Evolutionary conservation across 2,797 vertebrate genomes (phyloP).

Genomic region (Poecilia velifera): DNA sequence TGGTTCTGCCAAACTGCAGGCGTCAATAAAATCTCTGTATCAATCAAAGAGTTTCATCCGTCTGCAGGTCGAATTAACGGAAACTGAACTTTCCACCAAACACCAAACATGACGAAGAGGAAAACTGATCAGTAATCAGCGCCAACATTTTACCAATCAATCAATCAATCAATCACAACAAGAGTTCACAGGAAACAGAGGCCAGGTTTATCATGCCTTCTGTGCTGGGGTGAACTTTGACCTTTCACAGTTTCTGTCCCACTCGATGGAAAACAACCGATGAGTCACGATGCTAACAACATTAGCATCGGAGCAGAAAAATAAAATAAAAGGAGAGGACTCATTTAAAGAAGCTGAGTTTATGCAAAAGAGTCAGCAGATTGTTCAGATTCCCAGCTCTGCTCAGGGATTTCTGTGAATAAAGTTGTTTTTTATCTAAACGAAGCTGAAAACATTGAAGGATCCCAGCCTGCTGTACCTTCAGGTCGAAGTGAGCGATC

Average conservation of each 20-base stretch:
- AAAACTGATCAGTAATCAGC: constrained; percentile 37
- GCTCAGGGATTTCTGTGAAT: background rate
- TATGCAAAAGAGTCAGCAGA: background rate
- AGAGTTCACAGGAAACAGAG: background rate
- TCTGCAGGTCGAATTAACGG: background rate
- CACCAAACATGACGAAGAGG: constrained; percentile 6
- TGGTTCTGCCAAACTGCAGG: background rate
- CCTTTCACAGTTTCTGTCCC: constrained; percentile 6
- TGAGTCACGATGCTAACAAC: constrained; percentile 7
- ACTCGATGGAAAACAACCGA: background rate
- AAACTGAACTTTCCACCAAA: background rate
- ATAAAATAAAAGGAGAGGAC: background rate
- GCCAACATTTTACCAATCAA: constrained; percentile 5
- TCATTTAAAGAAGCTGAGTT: background rate
- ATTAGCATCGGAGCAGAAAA: background rate
- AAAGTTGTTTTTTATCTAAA: background rate
- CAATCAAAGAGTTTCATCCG: constrained; percentile 37
- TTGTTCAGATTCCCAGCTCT: background rate
- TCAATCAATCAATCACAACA: background rate
- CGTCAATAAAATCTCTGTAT: constrained; percentile 34
- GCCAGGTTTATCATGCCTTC: background rate
- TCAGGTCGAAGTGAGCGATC: constrained; percentile 98
- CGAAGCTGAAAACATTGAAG: background rate
- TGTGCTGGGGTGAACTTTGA: background rate
- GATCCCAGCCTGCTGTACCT: constrained; percentile 78